Conservation (phyloP, 2,797 vertebrate genomes). For the Oryzias sinensis region DNA sequence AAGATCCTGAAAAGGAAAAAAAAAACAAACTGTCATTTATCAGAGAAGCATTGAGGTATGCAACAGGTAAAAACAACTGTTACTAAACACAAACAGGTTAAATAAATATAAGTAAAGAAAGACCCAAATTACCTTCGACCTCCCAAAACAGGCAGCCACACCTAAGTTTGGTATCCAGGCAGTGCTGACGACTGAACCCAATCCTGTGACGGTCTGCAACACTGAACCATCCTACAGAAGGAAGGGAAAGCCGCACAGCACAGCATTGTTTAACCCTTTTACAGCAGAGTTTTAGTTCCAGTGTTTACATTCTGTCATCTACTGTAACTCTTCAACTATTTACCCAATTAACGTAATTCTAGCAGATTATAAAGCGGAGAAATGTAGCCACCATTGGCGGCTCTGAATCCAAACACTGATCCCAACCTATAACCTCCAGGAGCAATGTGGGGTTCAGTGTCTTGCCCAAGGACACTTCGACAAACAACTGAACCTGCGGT, state of each 20-base stretch:
- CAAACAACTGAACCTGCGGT: too few relatives aligned
- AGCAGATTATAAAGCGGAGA: too few relatives aligned
- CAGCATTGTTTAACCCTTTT: too few relatives aligned
- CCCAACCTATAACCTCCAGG: too few relatives aligned
- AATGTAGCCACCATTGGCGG: too few relatives aligned
- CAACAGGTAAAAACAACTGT: not conserved
- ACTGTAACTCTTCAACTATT: too few relatives aligned
- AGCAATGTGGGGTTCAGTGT: too few relatives aligned
- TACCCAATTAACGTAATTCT: too few relatives aligned
- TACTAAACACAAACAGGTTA: not conserved
- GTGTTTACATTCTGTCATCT: too few relatives aligned
- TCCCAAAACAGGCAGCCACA: constrained; percentile 78
- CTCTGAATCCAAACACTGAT: too few relatives aligned
- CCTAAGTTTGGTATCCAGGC: constrained; percentile 81
- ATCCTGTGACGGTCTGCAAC: constrained; percentile 79
- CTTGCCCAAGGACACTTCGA: too few relatives aligned
- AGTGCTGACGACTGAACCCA: constrained; percentile 79
- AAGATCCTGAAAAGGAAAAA: constrained; percentile 67
- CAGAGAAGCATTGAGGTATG: not conserved
- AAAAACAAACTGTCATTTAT: constrained; percentile 2
- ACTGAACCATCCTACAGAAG: constrained; percentile 79
- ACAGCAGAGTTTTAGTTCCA: too few relatives aligned
- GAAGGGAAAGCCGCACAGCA: not conserved
- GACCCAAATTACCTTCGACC: constrained; percentile 77
- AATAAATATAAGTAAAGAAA: not conserved